Evolutionary conservation across 2,888 invertebrate genomes (phyloP), one percentile per base, ranked within the genome.

Genomic region (Parnassius apollo): DNA sequence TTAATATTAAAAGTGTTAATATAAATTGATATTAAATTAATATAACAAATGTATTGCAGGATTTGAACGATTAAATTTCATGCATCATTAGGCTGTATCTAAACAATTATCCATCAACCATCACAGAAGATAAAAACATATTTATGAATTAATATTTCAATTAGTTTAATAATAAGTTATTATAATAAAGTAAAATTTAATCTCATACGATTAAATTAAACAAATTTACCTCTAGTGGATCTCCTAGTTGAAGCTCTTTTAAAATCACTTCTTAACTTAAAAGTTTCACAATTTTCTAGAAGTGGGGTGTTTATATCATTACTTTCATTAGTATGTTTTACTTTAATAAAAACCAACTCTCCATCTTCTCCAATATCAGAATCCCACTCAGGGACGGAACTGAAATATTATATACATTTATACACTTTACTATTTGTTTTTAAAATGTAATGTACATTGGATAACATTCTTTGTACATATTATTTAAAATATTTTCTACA

Each of bases 361-460:
- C 95, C 96, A 71, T 94, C 93, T 68, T 93, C 93, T 58, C 92
- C 92, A 2, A 95, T 86, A 75, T 93, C 93, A 1, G 94, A 92
- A 81, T 94, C 94, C 95, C 95, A 95, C 80, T 95, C 95, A 42
- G 94, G 93, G 44, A 94, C 92, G n/a, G 94, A 94, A 77, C 94
- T 94, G 59, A 50, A 64, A 60, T 18, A 18, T 18, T 18, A 18
- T 18, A 18, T 18, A 18, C 18, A 18, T 18, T 18, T 18, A 1
- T 18, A 18, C 18, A 18, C 18, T 18, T 18, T 18, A 22, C 44
- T 22, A 22, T 4, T 18, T 45, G 51, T 12, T 51, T 51, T 7
- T 10, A 18, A 3, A 54, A 64, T 35, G 4, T 35, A 57, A 50
- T 35, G 2, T 18, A 1, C 18, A 18, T 18, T 18, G 18, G 18